phyloP scores from a whole-genome alignment of 2,797 vertebrate genomes.

The Neomorphus geoffroyi region DNA sequence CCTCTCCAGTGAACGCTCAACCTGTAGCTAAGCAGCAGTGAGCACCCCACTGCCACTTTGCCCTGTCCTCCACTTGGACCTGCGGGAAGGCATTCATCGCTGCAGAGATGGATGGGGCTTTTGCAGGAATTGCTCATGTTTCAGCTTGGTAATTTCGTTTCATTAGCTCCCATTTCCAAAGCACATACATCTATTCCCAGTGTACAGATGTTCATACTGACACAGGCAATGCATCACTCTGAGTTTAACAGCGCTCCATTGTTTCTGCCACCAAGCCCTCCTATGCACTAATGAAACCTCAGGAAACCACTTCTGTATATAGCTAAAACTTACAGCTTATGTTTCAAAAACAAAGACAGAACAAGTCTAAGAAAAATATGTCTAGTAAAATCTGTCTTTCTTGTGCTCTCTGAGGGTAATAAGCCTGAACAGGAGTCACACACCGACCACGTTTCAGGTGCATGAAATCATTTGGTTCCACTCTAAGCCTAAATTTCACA shows the following conservation, averaged over 20 bases:
- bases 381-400: neutral
- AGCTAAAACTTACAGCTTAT: neutral
- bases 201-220: neutral
- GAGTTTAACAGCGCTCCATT: neutral
- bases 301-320: neutral
- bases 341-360: neutral
- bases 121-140: rapidly evolving
- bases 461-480: neutral
- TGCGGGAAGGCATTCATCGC: neutral
- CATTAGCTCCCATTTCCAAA: neutral
- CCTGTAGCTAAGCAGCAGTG: neutral
- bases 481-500: neutral
- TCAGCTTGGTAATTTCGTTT: neutral
- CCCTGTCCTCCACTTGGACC: rapidly evolving
- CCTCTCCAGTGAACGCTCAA: neutral
- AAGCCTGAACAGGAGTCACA: rapidly evolving
- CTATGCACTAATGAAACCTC: neutral
- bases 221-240: neutral
- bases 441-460: rapidly evolving
- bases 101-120: neutral
- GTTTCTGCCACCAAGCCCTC: neutral
- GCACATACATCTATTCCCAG: neutral
- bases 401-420: neutral
- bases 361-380: neutral
- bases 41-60: neutral